Conservation (phyloP, 2,888 invertebrate genomes). For the Diplolepis rosae region DNA sequence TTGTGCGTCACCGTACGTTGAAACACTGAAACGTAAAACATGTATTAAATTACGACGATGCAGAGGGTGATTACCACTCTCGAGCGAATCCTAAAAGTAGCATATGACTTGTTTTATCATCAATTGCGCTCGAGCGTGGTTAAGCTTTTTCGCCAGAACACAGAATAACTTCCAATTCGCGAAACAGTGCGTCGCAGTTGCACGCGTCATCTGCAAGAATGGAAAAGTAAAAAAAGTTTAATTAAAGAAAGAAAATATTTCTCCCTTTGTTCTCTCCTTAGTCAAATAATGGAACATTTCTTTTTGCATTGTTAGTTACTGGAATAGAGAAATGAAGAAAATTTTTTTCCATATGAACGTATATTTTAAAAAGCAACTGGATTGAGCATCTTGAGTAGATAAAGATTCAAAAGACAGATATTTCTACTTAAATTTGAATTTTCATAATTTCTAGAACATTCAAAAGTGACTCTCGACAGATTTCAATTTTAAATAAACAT, state of each 20-base stretch:
- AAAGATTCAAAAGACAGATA: too few species aligned
- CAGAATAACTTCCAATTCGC: conserved; percentile 30
- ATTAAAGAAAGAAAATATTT: neutral
- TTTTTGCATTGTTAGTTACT: neutral
- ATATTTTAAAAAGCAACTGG: too few species aligned
- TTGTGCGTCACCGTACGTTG: conserved; percentile 30
- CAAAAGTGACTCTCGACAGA: too few species aligned
- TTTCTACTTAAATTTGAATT: too few species aligned
- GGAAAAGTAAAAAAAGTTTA: neutral
- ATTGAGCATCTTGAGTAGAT: too few species aligned
- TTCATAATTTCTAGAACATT: too few species aligned
- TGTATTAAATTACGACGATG: conserved; percentile 40
- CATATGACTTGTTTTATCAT: neutral
- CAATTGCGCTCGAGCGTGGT: conserved; percentile 36
- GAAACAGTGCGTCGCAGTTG: conserved; percentile 43
- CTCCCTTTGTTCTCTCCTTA: neutral
- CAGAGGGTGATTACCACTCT: conserved; percentile 32
- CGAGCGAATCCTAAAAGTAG: conserved; percentile 30
- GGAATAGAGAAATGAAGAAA: neutral
- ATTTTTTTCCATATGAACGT: neutral
- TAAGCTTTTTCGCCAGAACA: conserved; percentile 20
- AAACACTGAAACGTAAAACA: conserved; percentile 47
- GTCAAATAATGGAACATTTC: neutral
- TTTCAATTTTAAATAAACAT: too few species aligned
- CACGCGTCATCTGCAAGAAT: conserved; percentile 34